Conservation (phyloP, 2,888 invertebrate species). For the Callosobruchus maculatus region DNA sequence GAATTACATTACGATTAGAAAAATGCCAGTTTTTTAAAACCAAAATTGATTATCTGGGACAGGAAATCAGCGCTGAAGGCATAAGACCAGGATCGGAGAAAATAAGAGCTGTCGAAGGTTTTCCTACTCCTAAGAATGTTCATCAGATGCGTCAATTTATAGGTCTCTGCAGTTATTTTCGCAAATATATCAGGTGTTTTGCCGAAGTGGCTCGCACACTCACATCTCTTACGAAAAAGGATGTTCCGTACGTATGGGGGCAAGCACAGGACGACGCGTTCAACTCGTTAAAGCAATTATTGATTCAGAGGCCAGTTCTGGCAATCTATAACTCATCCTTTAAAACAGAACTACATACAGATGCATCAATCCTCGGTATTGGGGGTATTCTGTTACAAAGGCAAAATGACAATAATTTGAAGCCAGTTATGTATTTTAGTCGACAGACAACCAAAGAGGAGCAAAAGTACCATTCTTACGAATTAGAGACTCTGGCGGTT, state of each 20-base stretch:
- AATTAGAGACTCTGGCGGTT: neutral
- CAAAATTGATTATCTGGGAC: slow-evolving; percentile 28
- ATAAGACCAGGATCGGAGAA: slow-evolving; percentile 19
- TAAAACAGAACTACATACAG: neutral
- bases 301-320: neutral
- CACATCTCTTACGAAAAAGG: too few species aligned
- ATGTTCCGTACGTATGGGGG: too few species aligned
- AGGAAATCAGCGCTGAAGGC: slow-evolving; percentile 21
- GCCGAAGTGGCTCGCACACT: too few species aligned
- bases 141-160: neutral
- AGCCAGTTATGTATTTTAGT: neutral
- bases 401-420: neutral
- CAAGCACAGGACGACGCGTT: neutral
- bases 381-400: neutral
- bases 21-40: slow-evolving; percentile 19
- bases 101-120: neutral
- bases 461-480: neutral
- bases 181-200: too few species aligned
- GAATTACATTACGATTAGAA: neutral
- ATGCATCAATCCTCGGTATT: neutral
- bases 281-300: neutral
- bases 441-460: neutral
- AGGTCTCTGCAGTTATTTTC: neutral
- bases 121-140: neutral
- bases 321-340: neutral